phyloP scores from a whole-genome alignment of 2,888 invertebrate genomes.

The Xylota segnis region DNA sequence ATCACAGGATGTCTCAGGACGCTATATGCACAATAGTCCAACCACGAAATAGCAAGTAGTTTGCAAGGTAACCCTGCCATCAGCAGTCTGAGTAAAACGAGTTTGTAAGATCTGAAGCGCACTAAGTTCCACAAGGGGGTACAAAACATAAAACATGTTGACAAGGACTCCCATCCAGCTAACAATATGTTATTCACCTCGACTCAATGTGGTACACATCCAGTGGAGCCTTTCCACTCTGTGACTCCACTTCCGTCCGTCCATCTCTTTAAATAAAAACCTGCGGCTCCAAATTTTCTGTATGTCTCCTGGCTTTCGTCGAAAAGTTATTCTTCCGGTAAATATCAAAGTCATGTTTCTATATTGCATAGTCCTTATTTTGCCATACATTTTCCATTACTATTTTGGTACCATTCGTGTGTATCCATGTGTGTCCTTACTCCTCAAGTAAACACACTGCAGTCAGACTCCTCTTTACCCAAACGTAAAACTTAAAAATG shows the following conservation, averaged over 20 bases:
- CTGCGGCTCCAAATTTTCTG: not conserved
- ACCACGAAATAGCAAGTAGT: too few species aligned
- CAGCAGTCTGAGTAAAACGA: too few species aligned
- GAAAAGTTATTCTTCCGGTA: slow-evolving; percentile 56
- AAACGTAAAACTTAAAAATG: slow-evolving; percentile 44
- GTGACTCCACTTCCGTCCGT: not conserved
- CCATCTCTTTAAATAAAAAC: not conserved
- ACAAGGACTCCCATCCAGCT: too few species aligned
- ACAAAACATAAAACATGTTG: too few species aligned
- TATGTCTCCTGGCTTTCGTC: not conserved
- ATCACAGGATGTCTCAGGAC: too few species aligned
- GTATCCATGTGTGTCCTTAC: slow-evolving; percentile 1
- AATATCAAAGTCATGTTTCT: slow-evolving; percentile 44
- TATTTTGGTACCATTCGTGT: slow-evolving; percentile 2
- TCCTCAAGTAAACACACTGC: slow-evolving; percentile 41
- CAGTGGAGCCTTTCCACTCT: not conserved
- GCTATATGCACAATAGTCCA: too few species aligned
- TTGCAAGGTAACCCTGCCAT: too few species aligned
- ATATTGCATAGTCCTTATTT: slow-evolving; percentile 19
- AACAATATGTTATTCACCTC: too few species aligned
- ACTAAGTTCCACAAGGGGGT: too few species aligned
- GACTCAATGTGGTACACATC: not conserved
- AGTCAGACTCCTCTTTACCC: not conserved
- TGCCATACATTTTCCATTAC: slow-evolving; percentile 27
- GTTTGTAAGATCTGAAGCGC: too few species aligned